Evolutionary conservation across 1,140 invertebrate species (phyloP).

Genomic region (Drosophila aff.): DNA sequence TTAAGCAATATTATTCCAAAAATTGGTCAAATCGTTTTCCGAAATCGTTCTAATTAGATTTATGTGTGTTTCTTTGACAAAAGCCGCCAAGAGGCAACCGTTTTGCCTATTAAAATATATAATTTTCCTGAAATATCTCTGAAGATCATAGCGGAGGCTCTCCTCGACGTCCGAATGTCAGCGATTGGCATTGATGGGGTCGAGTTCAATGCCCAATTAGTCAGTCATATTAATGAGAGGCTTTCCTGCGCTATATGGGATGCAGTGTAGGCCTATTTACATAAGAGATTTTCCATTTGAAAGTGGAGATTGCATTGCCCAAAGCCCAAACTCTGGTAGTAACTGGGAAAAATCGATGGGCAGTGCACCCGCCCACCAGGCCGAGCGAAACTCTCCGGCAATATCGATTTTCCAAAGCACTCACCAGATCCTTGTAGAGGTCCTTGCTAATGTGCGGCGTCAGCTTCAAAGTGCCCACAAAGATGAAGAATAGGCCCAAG

Average conservation of each 20-base stretch:
- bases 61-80: slow-evolving; percentile 8
- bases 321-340: background rate
- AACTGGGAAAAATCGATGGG: slow-evolving; percentile 53
- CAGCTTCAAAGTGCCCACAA: slow-evolving; percentile 96
- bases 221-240: slow-evolving; percentile 30
- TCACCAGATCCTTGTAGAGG: slow-evolving; percentile 98
- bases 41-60: slow-evolving; percentile 17
- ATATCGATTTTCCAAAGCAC: slow-evolving; percentile 76
- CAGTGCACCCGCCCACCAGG: slow-evolving; percentile 17
- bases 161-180: slow-evolving; percentile 62
- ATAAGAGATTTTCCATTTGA: slow-evolving; percentile 17
- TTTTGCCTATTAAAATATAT: slow-evolving; percentile 50
- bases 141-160: slow-evolving; percentile 60
- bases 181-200: slow-evolving; percentile 67
- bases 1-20: background rate
- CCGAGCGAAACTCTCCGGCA: slow-evolving; percentile 10
- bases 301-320: slow-evolving; percentile 3
- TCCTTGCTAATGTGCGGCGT: slow-evolving; percentile 96
- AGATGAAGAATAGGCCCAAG: slow-evolving; percentile 97
- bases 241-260: background rate
- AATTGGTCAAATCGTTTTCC: slow-evolving; percentile 1
- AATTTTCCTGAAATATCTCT: slow-evolving; percentile 49
- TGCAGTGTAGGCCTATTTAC: slow-evolving; percentile 10
- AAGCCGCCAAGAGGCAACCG: slow-evolving; percentile 25
- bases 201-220: slow-evolving; percentile 72